Evolutionary conservation across 2,797 vertebrate species (phyloP), one percentile per base, ranked within the genome.

Genomic region (Sebastolobus altivelis): DNA sequence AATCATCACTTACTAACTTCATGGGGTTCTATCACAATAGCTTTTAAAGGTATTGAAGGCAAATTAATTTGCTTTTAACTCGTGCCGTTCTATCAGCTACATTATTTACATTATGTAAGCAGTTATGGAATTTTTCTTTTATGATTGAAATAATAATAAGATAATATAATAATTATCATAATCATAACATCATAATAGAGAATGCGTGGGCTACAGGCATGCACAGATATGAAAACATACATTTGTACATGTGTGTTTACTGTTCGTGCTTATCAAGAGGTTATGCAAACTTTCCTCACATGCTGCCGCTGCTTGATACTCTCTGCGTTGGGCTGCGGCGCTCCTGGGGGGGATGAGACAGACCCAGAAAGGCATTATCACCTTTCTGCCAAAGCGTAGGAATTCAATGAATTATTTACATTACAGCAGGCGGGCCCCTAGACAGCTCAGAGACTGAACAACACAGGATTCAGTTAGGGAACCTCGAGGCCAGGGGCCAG

Each of bases 401-500:
- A 92, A 94, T 90, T 81, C 85, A 92, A 92, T 93, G 87, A 93
- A 94, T 92, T 94, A 94, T 94, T 95, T 94, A 93, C 88, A 72
- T 89, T 89, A 81, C 80, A 82, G 81, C 70, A 82, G 87, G 75
- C 55, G 14, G 80, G 81, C 77, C 89, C 83, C 89, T 33, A 80
- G 94, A 94, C 81, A 82, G 81, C 86, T 75, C 73, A 6, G 38
- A 77, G 79, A 82, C 75, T 38, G 67, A 84, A 75, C 74, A 87
- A 77, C 84, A 60, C 85, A 71, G 81, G 87, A 80, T 81, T 90
- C 91, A 89, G 92, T 93, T 87, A 87, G 86, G 89, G 84, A 82
- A 83, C 77, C 81, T 31, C 6, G 75, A 85, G 87, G 86, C 88
- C 88, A 90, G 72, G 90, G 91, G 83, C 88, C 91, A 79, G 77